phyloP scores from a whole-genome alignment of 2,113 vertebrate genomes.

The Oxyruncus cristatus region DNA sequence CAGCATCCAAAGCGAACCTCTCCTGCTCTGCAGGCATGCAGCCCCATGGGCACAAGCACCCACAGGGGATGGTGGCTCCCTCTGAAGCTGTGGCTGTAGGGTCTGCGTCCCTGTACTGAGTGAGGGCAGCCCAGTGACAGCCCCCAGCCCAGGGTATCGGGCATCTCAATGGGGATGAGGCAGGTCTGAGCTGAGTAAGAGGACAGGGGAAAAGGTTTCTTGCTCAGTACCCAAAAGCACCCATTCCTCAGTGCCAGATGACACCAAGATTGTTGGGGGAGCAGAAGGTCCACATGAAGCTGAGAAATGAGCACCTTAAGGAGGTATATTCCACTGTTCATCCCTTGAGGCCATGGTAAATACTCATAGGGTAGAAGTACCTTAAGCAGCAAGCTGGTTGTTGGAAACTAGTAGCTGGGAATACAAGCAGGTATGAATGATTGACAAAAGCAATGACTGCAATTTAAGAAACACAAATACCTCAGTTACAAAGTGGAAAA shows the following conservation, averaged over 20 bases:
- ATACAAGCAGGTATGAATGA: neutral
- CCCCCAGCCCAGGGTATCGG: neutral
- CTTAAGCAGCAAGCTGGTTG: neutral
- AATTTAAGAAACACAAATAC: neutral
- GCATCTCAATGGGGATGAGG: rapidly evolving
- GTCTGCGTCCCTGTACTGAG: neutral
- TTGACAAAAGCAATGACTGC: neutral
- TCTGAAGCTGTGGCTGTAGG: neutral
- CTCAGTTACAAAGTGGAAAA: neutral
- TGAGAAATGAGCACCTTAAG: neutral
- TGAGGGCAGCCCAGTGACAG: neutral
- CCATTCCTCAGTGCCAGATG: neutral
- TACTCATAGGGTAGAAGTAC: neutral
- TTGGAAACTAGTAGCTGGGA: neutral
- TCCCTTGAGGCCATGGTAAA: neutral
- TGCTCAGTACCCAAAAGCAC: neutral
- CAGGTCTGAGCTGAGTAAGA: neutral
- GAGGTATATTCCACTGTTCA: neutral
- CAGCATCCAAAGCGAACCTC: neutral
- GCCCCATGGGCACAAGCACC: neutral
- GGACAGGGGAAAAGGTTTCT: no score
- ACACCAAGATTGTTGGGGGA: neutral
- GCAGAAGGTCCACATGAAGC: neutral
- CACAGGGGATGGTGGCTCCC: neutral
- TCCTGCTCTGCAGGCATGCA: neutral